A percentile compares a stretch with the other conserved stretches of the same genome.
These are phyloP conservation scores for Cydia strobilella DNA, from an alignment of 1,140 invertebrate genomes.

Conservation along the genomic window DNA sequence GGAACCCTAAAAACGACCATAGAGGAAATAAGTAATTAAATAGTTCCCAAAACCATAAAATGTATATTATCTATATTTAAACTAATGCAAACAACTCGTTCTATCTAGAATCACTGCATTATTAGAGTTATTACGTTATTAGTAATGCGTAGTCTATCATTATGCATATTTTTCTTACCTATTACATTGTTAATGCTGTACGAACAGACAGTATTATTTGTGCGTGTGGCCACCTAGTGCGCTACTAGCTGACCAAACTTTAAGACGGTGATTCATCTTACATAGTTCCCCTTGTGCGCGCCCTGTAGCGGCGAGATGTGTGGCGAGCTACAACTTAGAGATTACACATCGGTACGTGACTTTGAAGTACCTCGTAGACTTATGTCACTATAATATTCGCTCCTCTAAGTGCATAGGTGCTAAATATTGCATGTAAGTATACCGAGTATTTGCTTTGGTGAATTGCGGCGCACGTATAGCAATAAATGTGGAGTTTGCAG, in stretches of 20 bases:
- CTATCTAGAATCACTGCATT: background rate
- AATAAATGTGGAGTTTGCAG: constrained; percentile 14
- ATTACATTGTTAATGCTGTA: constrained; percentile 2
- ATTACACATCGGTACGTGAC: constrained; percentile 55
- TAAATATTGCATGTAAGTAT: constrained; percentile 2
- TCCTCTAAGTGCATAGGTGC: constrained; percentile 21
- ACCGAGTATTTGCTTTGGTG: constrained; percentile 4
- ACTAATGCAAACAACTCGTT: background rate
- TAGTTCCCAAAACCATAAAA: background rate
- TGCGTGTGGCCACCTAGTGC: background rate
- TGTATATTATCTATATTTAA: background rate
- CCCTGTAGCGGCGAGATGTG: constrained; percentile 48
- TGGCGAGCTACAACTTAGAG: constrained; percentile 47
- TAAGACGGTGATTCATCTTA: constrained; percentile 16
- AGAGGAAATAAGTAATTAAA: constrained; percentile 7
- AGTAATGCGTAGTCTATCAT: constrained; percentile 1
- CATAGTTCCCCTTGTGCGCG: constrained; percentile 1
- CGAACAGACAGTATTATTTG: background rate
- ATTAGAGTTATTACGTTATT: constrained; percentile 7
- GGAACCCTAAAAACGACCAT: no score
- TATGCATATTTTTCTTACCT: constrained; percentile 2
- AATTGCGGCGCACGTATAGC: constrained; percentile 10
- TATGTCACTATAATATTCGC: constrained; percentile 44
- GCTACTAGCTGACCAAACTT: constrained; percentile 22
- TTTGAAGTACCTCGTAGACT: constrained; percentile 44